Conservation (phyloP, 1,140 invertebrate genomes). For the Drosophila trapezifrons region DNA sequence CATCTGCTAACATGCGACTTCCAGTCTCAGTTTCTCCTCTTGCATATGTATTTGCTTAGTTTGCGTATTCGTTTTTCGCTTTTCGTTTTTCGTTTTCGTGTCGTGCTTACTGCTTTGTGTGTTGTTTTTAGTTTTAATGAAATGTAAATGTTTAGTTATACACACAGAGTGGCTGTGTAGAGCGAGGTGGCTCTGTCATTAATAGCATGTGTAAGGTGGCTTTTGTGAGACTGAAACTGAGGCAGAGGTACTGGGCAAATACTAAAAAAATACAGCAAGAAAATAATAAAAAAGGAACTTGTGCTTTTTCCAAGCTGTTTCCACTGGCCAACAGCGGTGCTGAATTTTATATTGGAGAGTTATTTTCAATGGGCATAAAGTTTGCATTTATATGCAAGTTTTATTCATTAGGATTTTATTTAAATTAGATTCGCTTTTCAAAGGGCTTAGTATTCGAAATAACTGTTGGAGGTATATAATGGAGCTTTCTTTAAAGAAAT, state of each 20-base stretch:
- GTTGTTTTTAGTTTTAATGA: conserved; percentile 83
- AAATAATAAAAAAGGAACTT: conserved; percentile 1
- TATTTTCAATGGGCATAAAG: conserved; percentile 7
- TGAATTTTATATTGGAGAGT: conserved; percentile 1
- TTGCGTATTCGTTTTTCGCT: conserved; percentile 61
- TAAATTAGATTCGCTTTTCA: conserved; percentile 3
- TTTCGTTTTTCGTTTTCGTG: conserved; percentile 43
- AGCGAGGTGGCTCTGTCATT: conserved; percentile 32
- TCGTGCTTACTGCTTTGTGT: conserved; percentile 76
- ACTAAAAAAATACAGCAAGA: conserved; percentile 20
- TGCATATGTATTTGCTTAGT: conserved; percentile 68
- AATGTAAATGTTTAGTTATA: conserved; percentile 83
- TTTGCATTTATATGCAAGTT: neutral
- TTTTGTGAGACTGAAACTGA: conserved; percentile 28
- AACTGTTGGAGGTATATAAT: too few relatives aligned
- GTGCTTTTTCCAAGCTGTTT: conserved; percentile 16
- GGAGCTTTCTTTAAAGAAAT: neutral
- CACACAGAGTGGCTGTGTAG: conserved; percentile 42
- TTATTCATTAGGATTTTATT: neutral
- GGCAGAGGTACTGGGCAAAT: conserved; percentile 24
- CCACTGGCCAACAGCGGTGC: conserved; percentile 3
- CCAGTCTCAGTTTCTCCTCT: conserved; percentile 20
- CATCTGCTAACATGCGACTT: conserved; percentile 56
- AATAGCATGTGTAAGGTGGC: conserved; percentile 51
- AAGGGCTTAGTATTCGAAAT: neutral